Conservation (phyloP, 2,797 vertebrate species). For the Myotis planiceps region DNA sequence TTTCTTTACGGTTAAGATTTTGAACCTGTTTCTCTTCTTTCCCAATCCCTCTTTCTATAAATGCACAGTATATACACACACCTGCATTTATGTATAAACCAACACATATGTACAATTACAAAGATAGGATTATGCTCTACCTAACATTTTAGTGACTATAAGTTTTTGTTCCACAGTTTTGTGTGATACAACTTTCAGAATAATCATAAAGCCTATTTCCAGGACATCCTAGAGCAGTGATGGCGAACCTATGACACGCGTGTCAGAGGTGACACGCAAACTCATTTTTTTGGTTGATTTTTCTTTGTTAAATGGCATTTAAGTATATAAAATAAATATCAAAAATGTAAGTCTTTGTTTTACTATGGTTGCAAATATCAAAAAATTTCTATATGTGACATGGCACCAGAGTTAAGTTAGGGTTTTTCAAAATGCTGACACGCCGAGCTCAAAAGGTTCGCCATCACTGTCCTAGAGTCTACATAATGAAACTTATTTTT, state of each 20-base stretch:
- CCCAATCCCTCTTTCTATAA: not conserved
- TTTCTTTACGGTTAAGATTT: not conserved
- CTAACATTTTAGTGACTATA: not conserved
- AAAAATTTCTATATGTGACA: no score
- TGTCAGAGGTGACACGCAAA: no score
- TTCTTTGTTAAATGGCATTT: no score
- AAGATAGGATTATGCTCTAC: not conserved
- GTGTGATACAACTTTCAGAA: not conserved
- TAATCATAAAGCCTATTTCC: not conserved
- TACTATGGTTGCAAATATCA: no score
- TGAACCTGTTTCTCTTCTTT: not conserved
- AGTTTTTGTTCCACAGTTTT: not conserved
- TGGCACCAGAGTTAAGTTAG: no score
- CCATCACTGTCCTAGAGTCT: not conserved
- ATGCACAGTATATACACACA: not conserved
- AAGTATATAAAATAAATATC: no score
- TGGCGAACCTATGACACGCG: no score
- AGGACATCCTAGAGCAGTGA: not conserved
- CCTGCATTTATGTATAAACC: not conserved
- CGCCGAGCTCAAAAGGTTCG: no score
- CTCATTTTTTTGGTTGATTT: no score
- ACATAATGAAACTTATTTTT: slow-evolving; percentile 41
- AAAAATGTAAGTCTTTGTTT: no score
- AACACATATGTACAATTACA: not conserved
- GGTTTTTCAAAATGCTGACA: no score